Percentiles rank a stretch among this genome's conserved stretches.
Conservation (phyloP, 2,113 vertebrate genomes). For the Monopterus albus region DNA sequence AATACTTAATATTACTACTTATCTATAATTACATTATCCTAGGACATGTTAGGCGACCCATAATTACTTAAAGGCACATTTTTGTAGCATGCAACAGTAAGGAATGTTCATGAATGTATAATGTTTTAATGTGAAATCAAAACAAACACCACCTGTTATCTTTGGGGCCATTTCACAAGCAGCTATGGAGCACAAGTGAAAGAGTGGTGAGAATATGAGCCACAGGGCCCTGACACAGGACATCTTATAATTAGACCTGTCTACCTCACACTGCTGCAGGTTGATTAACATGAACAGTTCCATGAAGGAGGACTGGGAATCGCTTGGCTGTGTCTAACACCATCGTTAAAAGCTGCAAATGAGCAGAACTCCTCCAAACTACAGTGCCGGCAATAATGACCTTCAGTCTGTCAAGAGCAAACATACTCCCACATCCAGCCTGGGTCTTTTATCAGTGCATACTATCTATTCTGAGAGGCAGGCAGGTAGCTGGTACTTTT, state of each 20-base stretch:
- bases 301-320: constrained; percentile 19
- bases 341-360: constrained; percentile 28
- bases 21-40: too few relatives aligned
- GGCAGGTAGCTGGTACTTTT: constrained; percentile 4
- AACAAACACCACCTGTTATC: constrained; percentile 14
- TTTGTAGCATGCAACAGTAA: background rate
- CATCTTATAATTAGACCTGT: constrained; percentile 27
- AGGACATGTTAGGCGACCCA: background rate
- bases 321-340: constrained; percentile 19
- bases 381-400: constrained; percentile 16
- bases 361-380: constrained; percentile 13
- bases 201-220: background rate
- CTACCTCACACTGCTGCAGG: constrained; percentile 19
- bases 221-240: background rate
- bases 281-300: constrained; percentile 24
- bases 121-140: background rate
- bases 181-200: background rate
- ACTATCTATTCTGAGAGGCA: constrained; percentile 15
- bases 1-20: too few relatives aligned
- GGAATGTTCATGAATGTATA: too few relatives aligned
- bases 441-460: constrained; percentile 11
- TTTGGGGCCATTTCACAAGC: background rate
- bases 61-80: background rate
- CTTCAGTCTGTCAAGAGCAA: constrained; percentile 17
- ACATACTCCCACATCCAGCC: constrained; percentile 13